Evolutionary conservation across 2,113 vertebrate species (phyloP).

Genomic region (Carassius auratus): DNA sequence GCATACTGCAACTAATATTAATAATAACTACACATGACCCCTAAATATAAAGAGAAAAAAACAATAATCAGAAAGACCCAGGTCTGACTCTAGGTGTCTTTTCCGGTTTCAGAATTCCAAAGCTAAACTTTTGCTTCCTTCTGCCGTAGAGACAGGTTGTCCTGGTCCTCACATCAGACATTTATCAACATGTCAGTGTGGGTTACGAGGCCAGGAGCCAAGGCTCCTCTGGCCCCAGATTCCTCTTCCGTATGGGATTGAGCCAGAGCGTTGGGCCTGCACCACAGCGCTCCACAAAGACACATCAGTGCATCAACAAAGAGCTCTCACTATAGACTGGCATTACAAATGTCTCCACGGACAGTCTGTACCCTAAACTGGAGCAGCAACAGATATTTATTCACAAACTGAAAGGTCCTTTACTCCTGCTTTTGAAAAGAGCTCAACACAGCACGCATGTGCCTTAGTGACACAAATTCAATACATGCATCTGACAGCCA

Average conservation of each 20-base stretch:
- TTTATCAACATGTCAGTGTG: constrained; percentile 75
- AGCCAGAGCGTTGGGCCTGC: constrained; percentile 28
- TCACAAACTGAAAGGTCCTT: constrained; percentile 36
- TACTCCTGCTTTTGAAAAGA: constrained; percentile 22
- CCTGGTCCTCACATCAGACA: constrained; percentile 68
- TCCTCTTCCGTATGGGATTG: constrained; percentile 55
- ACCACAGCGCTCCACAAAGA: constrained; percentile 41
- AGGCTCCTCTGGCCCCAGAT: constrained; percentile 61
- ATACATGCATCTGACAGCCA: constrained; percentile 1
- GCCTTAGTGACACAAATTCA: not conserved
- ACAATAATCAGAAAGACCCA: not conserved
- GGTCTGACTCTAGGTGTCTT: constrained; percentile 7
- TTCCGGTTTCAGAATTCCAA: constrained; percentile 8
- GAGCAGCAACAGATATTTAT: constrained; percentile 39
- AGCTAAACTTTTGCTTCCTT: constrained; percentile 60
- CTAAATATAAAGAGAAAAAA: not conserved
- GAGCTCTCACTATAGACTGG: constrained; percentile 30
- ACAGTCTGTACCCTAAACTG: constrained; percentile 27
- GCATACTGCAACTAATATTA: not conserved
- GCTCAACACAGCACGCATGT: not conserved
- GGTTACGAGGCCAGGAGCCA: constrained; percentile 68
- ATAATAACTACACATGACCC: not conserved
- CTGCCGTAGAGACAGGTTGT: constrained; percentile 67
- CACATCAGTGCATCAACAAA: constrained; percentile 44
- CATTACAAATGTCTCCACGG: constrained; percentile 37